These are phyloP conservation scores for Diplazon laetatorius DNA, from an alignment of 2,888 invertebrate genomes.

Conservation along the genomic window DNA sequence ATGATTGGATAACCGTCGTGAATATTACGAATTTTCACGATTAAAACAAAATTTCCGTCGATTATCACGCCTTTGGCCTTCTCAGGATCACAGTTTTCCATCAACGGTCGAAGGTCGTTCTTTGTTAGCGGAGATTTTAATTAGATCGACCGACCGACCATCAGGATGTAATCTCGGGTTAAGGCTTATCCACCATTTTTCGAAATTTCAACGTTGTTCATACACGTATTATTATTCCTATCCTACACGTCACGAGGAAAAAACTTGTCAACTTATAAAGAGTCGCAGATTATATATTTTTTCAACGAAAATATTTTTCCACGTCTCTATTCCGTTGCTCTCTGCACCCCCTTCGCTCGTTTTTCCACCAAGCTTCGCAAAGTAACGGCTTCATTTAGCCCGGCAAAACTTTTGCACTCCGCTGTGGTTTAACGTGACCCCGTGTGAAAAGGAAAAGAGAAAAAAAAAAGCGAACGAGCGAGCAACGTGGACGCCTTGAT, in stretches of 20 bases:
- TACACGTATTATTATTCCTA: no score
- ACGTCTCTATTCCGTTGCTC: not conserved
- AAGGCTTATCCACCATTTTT: not conserved
- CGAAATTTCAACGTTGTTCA: not conserved
- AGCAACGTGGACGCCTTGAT: slow-evolving; percentile 12
- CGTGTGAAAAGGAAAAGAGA: not conserved
- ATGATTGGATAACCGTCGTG: no score
- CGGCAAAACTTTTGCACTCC: slow-evolving; percentile 40
- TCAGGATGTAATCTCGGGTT: slow-evolving; percentile 11
- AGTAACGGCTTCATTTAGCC: slow-evolving; percentile 48
- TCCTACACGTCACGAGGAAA: no score
- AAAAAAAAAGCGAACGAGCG: slow-evolving; percentile 9
- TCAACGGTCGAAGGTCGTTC: slow-evolving; percentile 33
- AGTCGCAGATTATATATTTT: not conserved
- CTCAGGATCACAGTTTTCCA: slow-evolving; percentile 21
- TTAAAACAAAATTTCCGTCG: no score
- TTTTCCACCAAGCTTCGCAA: slow-evolving; percentile 13
- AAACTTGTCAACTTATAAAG: no score
- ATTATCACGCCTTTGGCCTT: not conserved
- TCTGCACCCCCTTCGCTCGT: not conserved
- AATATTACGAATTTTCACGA: no score
- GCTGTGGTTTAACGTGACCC: slow-evolving; percentile 20
- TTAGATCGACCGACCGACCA: slow-evolving; percentile 6
- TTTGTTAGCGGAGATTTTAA: slow-evolving; percentile 30
- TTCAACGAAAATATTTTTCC: not conserved